Evolutionary conservation across 2,113 vertebrate species (phyloP), one percentile per base, ranked within the genome.

Genomic region (Cervus canadensis): DNA sequence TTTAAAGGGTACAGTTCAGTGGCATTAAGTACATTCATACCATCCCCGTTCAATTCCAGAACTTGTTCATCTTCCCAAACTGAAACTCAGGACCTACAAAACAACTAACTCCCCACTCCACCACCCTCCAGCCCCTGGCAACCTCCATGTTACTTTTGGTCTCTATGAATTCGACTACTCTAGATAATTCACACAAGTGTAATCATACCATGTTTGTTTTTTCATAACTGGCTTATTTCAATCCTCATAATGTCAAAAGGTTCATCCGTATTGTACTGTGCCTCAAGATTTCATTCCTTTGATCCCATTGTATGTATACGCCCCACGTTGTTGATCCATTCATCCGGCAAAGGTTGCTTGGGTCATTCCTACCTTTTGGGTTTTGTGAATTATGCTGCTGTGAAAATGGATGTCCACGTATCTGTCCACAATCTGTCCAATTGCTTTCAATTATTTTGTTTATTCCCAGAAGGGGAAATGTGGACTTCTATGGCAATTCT

Each of bases 401-500:
- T 23, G 33, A 71, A 23, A 30, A 25, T 1, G 26, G 1, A 4
- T 0, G 0, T 23, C 6, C 11, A 56, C 30, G 23, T 67, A 60
- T 19, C 48, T 36, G 11, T 74, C 74, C 5, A 13, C 43, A 45
- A 45, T 45, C 43, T 45, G 7, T 45, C 43, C 43, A 45, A 45
- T 45, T 87, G 59, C 43, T 50, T 95, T 57, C n/a, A 16, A 1
- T 89, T 45, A 13, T 62, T 48, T 50, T 67, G 33, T 62, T 54
- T 48, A 36, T 25, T 45, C 25, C 16, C 36, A 87, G 56, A 36
- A 21, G 21, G 19, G n/a, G 13, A 40, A 15, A 30, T 89, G 19
- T 4, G 6, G 26, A n/a, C 15, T 87, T 13, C 30, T 17, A 3
- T 10, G 19, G 5, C 25, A 62, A 45, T 48, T 57, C 40, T 60